Evolutionary conservation across 1,140 invertebrate genomes (phyloP), one percentile per base, ranked within the genome.

Genomic region (Hormaphis cornu): DNA sequence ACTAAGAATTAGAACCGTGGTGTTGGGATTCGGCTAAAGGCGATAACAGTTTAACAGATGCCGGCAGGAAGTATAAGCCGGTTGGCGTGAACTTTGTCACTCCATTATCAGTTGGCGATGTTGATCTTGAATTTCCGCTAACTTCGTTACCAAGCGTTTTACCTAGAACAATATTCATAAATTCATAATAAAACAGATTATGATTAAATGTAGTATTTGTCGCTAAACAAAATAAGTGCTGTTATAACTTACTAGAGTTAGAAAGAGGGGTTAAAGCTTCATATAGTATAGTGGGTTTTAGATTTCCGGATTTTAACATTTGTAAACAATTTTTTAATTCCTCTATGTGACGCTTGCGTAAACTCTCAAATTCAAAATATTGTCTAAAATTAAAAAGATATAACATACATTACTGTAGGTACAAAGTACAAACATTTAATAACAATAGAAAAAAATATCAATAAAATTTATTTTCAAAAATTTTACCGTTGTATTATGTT

Each of bases 321-420:
- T 66, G 61, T 28, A 66, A 35, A 48, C 18, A 66, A 66, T 8
- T 50, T 66, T 66, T 66, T 7, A 66, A 16, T 66, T 66, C 61
- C 9, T 66, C 61, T 35, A 66, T 1, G n/a, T 66, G 61, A n/a
- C 61, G 61, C 50, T 48, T 46, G 16, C 61, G 61, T 50, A 66
- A 66, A 33, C 24, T 50, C 9, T 66, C 61, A 33, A 66, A 46
- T 50, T 66, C 61, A 24, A 33, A 30, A 28, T 46, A 66, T 66
- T 66, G 61, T 33, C 61, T 66, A 48, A 50, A 50, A 50, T 2
- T 3, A 24, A 16, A 58, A 33, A 6, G 3, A 56, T 37, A 37
- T n/a, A n/a, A n/a, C n/a, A n/a, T n/a, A n/a, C n/a, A n/a, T n/a
- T n/a, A n/a, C n/a, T n/a, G n/a, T n/a, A n/a, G n/a, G n/a, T n/a